phyloP scores from a whole-genome alignment of 1,140 invertebrate genomes.

The Psix sp. region DNA sequence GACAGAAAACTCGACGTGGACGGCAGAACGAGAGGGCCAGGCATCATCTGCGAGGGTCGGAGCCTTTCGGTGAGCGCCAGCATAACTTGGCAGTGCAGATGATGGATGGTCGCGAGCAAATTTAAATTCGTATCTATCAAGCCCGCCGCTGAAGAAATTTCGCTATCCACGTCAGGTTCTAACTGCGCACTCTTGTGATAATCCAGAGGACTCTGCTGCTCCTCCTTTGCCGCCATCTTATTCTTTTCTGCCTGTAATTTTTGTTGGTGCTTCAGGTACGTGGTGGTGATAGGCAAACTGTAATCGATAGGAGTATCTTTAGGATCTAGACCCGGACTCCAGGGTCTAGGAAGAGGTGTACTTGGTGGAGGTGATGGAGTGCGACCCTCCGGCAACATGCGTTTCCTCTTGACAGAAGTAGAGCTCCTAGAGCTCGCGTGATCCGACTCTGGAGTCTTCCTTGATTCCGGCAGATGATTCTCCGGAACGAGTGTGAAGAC shows the following conservation, averaged over 20 bases:
- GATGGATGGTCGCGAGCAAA: slow-evolving; percentile 73
- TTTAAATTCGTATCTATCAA: slow-evolving; percentile 75
- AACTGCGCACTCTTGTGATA: slow-evolving; percentile 35
- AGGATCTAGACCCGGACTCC: slow-evolving; percentile 69
- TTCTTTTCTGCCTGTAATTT: slow-evolving; percentile 72
- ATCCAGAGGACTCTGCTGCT: slow-evolving; percentile 8
- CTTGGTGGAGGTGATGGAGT: slow-evolving; percentile 69
- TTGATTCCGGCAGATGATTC: slow-evolving; percentile 61
- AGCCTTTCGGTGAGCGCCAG: slow-evolving; percentile 73
- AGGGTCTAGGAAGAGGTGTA: slow-evolving; percentile 66
- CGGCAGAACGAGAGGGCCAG: slow-evolving; percentile 65
- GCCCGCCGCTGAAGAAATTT: slow-evolving; percentile 70
- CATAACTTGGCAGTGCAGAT: slow-evolving; percentile 75
- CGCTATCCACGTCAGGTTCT: slow-evolving; percentile 55
- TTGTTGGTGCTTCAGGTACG: slow-evolving; percentile 88
- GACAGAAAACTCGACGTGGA: slow-evolving; percentile 52
- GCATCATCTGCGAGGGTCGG: slow-evolving; percentile 65
- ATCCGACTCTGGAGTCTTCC: slow-evolving; percentile 70
- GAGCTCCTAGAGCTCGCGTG: slow-evolving; percentile 71
- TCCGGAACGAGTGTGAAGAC: slow-evolving; percentile 21
- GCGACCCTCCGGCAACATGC: slow-evolving; percentile 71
- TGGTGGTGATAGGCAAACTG: slow-evolving; percentile 89
- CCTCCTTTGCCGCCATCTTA: slow-evolving; percentile 46
- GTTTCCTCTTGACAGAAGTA: slow-evolving; percentile 73
- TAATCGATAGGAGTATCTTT: slow-evolving; percentile 82